Percentiles rank a stretch among this genome's conserved stretches.
These are phyloP conservation scores for Cyclina sinensis DNA, from an alignment of 1,140 invertebrate species.

Conservation along the genomic window DNA sequence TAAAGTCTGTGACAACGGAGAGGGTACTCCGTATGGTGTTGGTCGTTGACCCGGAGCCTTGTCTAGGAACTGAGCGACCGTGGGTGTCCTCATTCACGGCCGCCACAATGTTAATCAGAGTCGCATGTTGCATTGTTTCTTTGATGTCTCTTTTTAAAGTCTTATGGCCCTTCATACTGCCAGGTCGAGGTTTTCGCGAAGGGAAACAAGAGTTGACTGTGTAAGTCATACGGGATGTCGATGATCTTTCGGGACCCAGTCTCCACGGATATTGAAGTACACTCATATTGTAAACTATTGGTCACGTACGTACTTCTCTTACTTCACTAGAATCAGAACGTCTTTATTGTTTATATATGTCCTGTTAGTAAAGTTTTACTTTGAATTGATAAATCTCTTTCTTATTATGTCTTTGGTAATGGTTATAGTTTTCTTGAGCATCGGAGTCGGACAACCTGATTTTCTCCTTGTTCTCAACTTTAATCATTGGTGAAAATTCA, in stretches of 20 bases:
- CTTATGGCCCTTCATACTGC: slow-evolving; percentile 13
- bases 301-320: slow-evolving; percentile 11
- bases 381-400: not conserved
- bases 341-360: not conserved
- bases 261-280: not conserved
- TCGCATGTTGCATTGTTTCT: slow-evolving; percentile 57
- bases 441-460: too few relatives aligned
- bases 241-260: not conserved
- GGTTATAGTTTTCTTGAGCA: too few relatives aligned
- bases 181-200: slow-evolving; percentile 26
- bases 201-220: slow-evolving; percentile 21
- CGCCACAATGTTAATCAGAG: slow-evolving; percentile 63
- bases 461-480: too few relatives aligned
- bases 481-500: too few relatives aligned
- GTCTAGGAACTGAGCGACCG: not conserved
- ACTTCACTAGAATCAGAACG: not conserved
- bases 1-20: slow-evolving; percentile 1
- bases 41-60: not conserved
- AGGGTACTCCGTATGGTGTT: not conserved
- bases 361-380: too few relatives aligned
- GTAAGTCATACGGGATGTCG: not conserved
- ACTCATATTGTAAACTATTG: slow-evolving; percentile 1
- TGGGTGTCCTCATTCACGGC: slow-evolving; percentile 54
- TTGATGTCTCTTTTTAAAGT: slow-evolving; percentile 53
- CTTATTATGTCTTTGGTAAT: too few relatives aligned